Percentiles rank a stretch among this genome's conserved stretches.
Evolutionary conservation across 2,113 vertebrate species (phyloP).

Genomic region (Ranitomeya imitator): DNA sequence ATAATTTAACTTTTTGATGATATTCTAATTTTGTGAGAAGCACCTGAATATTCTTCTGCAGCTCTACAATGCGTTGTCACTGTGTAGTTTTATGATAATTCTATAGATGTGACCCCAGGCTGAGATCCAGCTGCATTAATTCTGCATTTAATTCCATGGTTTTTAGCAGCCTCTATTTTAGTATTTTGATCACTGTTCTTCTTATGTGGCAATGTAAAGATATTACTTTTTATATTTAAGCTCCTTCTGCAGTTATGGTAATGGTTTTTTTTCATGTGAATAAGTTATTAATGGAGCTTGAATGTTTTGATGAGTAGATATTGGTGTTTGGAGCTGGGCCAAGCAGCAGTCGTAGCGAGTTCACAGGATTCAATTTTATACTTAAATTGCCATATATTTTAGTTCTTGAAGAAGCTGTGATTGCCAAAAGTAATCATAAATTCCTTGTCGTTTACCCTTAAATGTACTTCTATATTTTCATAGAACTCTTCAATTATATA

Average conservation of each 20-base stretch:
- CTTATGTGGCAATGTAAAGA: conserved; percentile 34
- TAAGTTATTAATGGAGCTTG: conserved; percentile 50
- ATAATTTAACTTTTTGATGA: too few relatives aligned
- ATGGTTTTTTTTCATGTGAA: conserved; percentile 43
- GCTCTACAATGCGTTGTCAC: background rate
- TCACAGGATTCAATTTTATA: conserved; percentile 6
- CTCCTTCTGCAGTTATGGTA: conserved; percentile 11
- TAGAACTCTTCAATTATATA: too few relatives aligned
- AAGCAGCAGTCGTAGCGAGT: background rate
- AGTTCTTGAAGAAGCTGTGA: too few relatives aligned
- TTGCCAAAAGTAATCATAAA: background rate
- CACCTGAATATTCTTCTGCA: background rate
- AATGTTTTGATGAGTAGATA: conserved; percentile 22
- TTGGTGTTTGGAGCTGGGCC: conserved; percentile 18
- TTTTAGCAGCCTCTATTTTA: background rate
- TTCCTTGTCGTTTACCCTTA: background rate
- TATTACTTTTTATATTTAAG: conserved; percentile 34
- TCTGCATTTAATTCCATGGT: background rate
- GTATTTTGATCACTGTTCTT: background rate
- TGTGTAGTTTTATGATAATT: background rate
- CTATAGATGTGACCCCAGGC: background rate
- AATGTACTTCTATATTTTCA: background rate
- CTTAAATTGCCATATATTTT: conserved; percentile 22
- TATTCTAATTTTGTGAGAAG: too few relatives aligned
- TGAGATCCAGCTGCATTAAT: background rate